Percentiles rank a stretch among this genome's conserved stretches.
phyloP scores from a whole-genome alignment of 2,888 invertebrate genomes.

The Ormyrus labotus region DNA sequence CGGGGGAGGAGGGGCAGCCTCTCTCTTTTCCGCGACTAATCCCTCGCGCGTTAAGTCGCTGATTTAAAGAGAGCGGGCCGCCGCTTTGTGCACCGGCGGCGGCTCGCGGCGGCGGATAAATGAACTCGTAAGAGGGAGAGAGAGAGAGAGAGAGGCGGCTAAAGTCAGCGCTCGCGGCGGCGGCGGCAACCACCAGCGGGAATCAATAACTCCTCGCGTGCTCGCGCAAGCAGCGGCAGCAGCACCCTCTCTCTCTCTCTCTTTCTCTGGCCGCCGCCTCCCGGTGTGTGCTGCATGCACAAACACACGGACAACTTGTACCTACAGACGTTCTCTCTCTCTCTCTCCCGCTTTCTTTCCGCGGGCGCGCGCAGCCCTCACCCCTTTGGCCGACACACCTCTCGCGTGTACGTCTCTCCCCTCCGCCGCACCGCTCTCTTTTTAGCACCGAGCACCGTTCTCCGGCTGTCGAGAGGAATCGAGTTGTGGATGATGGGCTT shows the following conservation, averaged over 20 bases:
- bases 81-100: no score
- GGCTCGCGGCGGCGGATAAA: slow-evolving; percentile 38
- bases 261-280: slow-evolving; percentile 7
- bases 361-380: slow-evolving; percentile 20
- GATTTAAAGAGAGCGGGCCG: no score
- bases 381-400: background rate
- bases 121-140: slow-evolving; percentile 48
- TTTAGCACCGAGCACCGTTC: background rate
- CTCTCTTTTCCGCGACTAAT: no score
- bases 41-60: no score
- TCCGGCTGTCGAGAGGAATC: no score
- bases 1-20: no score
- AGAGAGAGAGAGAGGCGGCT: background rate
- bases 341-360: background rate
- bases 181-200: slow-evolving; percentile 58
- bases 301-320: no score
- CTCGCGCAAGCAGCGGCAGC: slow-evolving; percentile 57
- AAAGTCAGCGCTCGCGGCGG: slow-evolving; percentile 26
- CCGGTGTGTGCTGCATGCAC: no score
- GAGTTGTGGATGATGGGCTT: no score
- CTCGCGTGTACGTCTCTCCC: background rate
- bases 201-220: slow-evolving; percentile 74
- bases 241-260: slow-evolving; percentile 46
- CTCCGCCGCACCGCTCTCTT: background rate
- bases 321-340: background rate